Conservation (phyloP, 2,888 invertebrate species). For the Trichopria drosophilae region DNA sequence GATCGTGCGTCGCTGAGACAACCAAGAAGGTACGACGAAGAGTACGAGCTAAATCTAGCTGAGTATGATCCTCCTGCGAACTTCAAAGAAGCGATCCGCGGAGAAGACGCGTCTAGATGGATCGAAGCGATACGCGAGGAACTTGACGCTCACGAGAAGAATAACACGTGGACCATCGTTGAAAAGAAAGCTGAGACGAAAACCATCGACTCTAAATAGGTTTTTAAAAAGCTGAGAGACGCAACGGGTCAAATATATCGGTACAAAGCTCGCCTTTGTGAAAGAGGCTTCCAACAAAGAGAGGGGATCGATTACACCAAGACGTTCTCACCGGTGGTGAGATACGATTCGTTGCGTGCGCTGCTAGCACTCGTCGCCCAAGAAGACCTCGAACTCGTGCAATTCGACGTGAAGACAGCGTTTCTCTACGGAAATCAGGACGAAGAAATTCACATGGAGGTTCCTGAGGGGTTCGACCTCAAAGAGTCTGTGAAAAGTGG, state of each 20-base stretch:
- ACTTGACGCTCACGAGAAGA: constrained; percentile 15
- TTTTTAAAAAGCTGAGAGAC: constrained; percentile 12
- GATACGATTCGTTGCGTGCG: no score
- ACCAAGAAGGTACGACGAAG: constrained; percentile 5
- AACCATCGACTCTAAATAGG: constrained; percentile 24
- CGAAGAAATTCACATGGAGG: constrained; percentile 25
- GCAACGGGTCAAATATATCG: constrained; percentile 8
- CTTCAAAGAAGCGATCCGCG: constrained; percentile 11
- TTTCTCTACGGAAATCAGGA: constrained; percentile 20
- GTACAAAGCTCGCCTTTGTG: constrained; percentile 34
- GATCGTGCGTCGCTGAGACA: constrained; percentile 1
- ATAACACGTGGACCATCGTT: constrained; percentile 10
- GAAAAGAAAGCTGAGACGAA: constrained; percentile 1
- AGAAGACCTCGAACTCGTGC: no score
- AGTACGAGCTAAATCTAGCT: no score
- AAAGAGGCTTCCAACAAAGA: no score
- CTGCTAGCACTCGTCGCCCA: constrained; percentile 22
- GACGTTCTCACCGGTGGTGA: constrained; percentile 30
- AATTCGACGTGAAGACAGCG: no score
- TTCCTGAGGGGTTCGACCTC: no score
- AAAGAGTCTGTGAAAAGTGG: no score
- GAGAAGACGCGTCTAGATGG: constrained; percentile 14
- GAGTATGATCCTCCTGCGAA: no score
- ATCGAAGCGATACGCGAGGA: constrained; percentile 16
- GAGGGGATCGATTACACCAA: no score